Conservation (phyloP, 2,888 invertebrate species). For the Cacoxenus indagator region DNA sequence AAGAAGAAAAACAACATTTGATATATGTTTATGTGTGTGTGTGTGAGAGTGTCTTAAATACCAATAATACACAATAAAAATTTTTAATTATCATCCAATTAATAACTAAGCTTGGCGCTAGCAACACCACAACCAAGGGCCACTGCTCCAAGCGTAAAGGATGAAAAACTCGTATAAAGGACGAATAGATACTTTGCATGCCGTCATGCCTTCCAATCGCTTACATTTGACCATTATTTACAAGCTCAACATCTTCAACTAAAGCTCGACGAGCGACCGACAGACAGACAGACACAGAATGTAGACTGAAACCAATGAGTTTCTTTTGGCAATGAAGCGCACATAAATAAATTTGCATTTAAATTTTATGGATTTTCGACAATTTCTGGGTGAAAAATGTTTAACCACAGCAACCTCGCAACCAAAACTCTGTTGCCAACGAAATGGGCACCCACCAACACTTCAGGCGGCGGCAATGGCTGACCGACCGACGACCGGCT, state of each 20-base stretch:
- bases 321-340: slow-evolving; percentile 37
- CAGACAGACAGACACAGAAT: neutral
- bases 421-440: neutral
- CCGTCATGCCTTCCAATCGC: slow-evolving; percentile 22
- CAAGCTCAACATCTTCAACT: slow-evolving; percentile 39
- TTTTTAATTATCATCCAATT: slow-evolving; percentile 40
- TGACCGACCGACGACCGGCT: slow-evolving; percentile 26
- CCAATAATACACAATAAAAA: neutral
- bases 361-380: slow-evolving; percentile 53
- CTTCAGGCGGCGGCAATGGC: neutral
- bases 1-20: neutral
- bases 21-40: no score
- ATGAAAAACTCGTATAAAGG: neutral
- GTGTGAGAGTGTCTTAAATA: neutral
- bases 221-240: slow-evolving; percentile 48
- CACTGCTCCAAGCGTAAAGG: neutral
- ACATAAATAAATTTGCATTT: slow-evolving; percentile 61
- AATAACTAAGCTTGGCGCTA: slow-evolving; percentile 21
- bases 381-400: slow-evolving; percentile 14
- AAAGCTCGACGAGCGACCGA: slow-evolving; percentile 24
- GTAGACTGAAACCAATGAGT: neutral
- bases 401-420: slow-evolving; percentile 13
- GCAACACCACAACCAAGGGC: neutral
- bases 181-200: neutral
- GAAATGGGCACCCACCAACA: no score